Evolutionary conservation across 2,797 vertebrate genomes (phyloP).

Genomic region (Pteronotus mesoamericanus): DNA sequence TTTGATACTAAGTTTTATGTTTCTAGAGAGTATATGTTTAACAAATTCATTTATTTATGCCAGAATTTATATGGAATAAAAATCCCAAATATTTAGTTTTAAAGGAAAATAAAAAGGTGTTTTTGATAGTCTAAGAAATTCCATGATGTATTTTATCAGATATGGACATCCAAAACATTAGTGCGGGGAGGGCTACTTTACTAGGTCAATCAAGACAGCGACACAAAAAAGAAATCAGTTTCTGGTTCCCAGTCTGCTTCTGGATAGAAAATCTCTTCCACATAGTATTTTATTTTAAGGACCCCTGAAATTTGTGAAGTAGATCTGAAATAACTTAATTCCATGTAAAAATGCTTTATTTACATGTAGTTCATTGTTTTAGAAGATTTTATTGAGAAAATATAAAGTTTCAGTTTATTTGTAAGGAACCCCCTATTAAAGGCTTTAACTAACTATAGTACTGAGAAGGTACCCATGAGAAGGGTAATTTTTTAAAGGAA

Average conservation of each 20-base stretch:
- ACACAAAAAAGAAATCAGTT: background rate
- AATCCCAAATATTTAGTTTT: background rate
- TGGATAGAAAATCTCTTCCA: background rate
- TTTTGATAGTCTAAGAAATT: constrained; percentile 15
- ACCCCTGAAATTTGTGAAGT: background rate
- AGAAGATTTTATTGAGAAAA: background rate
- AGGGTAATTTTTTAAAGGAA: background rate
- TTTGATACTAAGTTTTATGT: background rate
- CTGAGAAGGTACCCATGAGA: background rate
- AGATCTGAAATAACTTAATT: constrained; percentile 13
- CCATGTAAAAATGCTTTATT: background rate
- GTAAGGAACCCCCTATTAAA: constrained; percentile 28
- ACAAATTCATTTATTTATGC: background rate
- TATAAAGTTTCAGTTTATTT: background rate
- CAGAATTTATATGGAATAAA: background rate
- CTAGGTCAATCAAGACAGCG: background rate
- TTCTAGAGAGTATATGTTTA: background rate
- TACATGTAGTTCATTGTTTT: background rate
- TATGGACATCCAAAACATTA: background rate
- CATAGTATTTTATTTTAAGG: background rate
- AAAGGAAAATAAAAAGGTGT: background rate
- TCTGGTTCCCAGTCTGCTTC: background rate
- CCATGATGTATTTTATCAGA: background rate
- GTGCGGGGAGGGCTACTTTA: background rate
- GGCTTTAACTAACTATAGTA: background rate